Percentiles rank a stretch among this genome's conserved stretches.
These are phyloP conservation scores for Mesocentrotus franciscanus DNA, from an alignment of 53 echinoderm and acorn worm genomes.

Conservation along the genomic window DNA sequence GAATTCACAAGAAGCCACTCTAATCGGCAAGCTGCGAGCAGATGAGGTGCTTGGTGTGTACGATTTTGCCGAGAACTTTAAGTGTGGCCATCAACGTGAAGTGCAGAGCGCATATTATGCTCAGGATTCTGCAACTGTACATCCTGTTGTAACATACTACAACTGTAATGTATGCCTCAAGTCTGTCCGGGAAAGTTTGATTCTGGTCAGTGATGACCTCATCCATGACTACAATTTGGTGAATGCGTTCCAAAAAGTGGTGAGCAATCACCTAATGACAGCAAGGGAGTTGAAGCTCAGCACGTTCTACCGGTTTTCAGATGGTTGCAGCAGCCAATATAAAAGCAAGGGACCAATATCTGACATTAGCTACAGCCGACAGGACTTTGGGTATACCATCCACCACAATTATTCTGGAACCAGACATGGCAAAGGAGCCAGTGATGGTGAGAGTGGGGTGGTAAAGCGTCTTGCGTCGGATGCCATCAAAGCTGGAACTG, in stretches of 20 bases:
- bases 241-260: slow-evolving; percentile 64
- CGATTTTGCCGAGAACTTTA: slow-evolving; percentile 81
- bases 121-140: slow-evolving; percentile 74
- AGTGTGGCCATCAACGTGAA: slow-evolving; percentile 74
- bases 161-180: slow-evolving; percentile 28
- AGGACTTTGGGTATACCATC: slow-evolving; percentile 59
- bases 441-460: slow-evolving; percentile 89
- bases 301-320: slow-evolving; percentile 65
- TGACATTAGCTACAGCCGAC: neutral
- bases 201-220: neutral
- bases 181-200: neutral
- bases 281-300: slow-evolving; percentile 37
- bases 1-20: neutral
- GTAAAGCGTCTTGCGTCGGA: slow-evolving; percentile 72
- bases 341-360: slow-evolving; percentile 74
- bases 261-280: slow-evolving; percentile 47
- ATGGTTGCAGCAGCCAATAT: slow-evolving; percentile 77
- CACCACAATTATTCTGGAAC: slow-evolving; percentile 71
- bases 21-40: slow-evolving; percentile 54
- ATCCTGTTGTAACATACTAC: slow-evolving; percentile 69
- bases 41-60: slow-evolving; percentile 60
- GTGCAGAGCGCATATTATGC: slow-evolving; percentile 79
- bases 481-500: slow-evolving; percentile 75
- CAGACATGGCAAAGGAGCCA: slow-evolving; percentile 82
- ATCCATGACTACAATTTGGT: slow-evolving; percentile 62